Conservation (phyloP, 2,113 vertebrate genomes). For the Nesoenas mayeri region DNA sequence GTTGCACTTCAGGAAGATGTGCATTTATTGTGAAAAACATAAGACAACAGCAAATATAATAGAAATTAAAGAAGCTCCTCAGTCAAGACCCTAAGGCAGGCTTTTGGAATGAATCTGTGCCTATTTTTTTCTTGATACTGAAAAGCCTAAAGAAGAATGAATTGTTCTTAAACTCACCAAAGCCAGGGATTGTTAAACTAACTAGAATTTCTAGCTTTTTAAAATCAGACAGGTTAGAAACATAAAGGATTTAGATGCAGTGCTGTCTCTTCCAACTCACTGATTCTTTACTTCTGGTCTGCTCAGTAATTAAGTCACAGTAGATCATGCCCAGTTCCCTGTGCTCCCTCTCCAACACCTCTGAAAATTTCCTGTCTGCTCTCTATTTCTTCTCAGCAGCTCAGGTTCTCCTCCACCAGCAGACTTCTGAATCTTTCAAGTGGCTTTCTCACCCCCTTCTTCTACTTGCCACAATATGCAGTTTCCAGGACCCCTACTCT, state of each 20-base stretch:
- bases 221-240: background rate
- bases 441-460: background rate
- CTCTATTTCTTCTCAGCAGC: background rate
- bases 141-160: background rate
- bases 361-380: background rate
- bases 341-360: background rate
- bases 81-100: background rate
- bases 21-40: background rate
- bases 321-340: background rate
- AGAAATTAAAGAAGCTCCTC: background rate
- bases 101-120: background rate
- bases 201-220: background rate
- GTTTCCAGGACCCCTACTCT: background rate
- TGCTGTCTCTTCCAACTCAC: background rate
- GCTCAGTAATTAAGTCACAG: background rate
- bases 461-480: background rate
- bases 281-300: background rate
- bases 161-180: background rate
- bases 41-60: background rate
- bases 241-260: background rate
- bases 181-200: background rate
- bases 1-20: background rate
- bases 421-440: conserved; percentile 6
- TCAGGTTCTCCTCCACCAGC: conserved; percentile 21
- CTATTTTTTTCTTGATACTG: background rate